Evolutionary conservation across 1,140 invertebrate species (phyloP).

Genomic region (Pseudoatta argentina): DNA sequence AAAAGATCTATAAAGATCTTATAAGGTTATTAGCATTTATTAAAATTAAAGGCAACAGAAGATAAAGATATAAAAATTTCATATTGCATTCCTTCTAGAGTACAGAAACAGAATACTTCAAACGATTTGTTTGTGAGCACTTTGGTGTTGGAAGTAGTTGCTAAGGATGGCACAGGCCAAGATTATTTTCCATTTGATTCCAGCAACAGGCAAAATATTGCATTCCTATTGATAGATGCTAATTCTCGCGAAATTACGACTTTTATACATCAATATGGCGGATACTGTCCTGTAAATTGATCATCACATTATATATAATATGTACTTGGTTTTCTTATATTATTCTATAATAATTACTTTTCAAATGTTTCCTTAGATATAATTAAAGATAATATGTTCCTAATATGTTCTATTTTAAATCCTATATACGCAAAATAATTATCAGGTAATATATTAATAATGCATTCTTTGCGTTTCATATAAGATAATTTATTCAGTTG

Average conservation of each 20-base stretch:
- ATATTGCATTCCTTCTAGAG: slow-evolving; percentile 77
- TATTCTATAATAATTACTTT: neutral
- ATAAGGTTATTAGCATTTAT: slow-evolving; percentile 84
- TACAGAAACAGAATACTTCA: slow-evolving; percentile 78
- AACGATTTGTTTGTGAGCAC: slow-evolving; percentile 81
- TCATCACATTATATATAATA: neutral
- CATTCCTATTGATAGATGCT: slow-evolving; percentile 84
- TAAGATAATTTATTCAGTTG: slow-evolving; percentile 43
- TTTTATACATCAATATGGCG: slow-evolving; percentile 81
- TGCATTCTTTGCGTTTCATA: slow-evolving; percentile 18
- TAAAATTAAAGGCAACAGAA: slow-evolving; percentile 10
- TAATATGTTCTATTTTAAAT: slow-evolving; percentile 9
- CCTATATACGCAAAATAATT: neutral
- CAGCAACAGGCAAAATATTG: slow-evolving; percentile 84
- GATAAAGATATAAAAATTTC: slow-evolving; percentile 16
- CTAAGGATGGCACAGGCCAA: slow-evolving; percentile 76
- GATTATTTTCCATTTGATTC: slow-evolving; percentile 82
- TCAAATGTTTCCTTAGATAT: neutral
- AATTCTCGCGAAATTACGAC: slow-evolving; percentile 78
- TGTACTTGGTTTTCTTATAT: neutral
- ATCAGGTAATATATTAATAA: neutral
- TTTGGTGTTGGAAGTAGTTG: slow-evolving; percentile 83
- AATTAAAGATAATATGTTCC: neutral
- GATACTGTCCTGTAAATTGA: slow-evolving; percentile 39
- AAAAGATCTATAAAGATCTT: slow-evolving; percentile 88